phyloP scores from a whole-genome alignment of 2,113 vertebrate species.

The Hippoglossus stenolepis region DNA sequence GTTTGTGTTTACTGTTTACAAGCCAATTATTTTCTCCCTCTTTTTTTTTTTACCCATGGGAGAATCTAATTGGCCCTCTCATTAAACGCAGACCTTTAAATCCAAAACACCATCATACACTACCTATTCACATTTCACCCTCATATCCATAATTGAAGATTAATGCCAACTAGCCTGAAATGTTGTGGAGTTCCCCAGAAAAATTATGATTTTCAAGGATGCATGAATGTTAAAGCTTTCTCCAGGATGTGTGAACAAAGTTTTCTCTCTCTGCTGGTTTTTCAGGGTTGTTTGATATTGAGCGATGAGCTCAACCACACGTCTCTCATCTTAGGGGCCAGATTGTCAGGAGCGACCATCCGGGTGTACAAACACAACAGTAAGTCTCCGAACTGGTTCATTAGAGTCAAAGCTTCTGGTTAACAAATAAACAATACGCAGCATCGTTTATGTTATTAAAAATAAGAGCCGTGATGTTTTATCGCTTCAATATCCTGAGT shows the following conservation, averaged over 20 bases:
- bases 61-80: conserved; percentile 1
- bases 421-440: background rate
- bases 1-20: background rate
- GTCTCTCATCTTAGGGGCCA: conserved; percentile 91
- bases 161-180: background rate
- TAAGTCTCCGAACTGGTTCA: conserved; percentile 80
- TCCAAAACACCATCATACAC: background rate
- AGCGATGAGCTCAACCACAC: conserved; percentile 95
- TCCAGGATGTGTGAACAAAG: background rate
- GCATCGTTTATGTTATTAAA: background rate
- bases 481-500: background rate
- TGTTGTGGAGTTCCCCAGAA: too few relatives aligned
- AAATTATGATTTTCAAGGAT: background rate
- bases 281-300: conserved; percentile 94
- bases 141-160: conserved; percentile 17
- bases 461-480: background rate
- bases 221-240: background rate
- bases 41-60: background rate
- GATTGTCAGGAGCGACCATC: conserved; percentile 92
- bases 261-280: conserved; percentile 35
- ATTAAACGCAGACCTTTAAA: background rate
- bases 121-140: background rate
- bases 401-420: background rate
- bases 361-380: conserved; percentile 95
- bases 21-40: background rate